These are phyloP conservation scores for Amphiura filiformis DNA, from an alignment of 35 echinoderm and acorn worm species.

Conservation along the genomic window DNA sequence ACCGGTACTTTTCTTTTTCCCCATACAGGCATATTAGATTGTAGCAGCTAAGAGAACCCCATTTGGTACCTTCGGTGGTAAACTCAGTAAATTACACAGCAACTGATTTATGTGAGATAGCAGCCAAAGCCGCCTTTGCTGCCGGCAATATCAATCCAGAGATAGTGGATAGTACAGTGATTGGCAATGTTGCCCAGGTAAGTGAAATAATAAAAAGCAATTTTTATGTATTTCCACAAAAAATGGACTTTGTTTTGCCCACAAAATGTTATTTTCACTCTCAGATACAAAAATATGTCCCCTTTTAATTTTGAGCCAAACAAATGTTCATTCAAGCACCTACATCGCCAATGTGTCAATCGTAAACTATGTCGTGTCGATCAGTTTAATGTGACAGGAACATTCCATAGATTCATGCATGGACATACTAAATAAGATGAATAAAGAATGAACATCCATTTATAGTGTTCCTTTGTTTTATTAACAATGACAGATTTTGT, in stretches of 20 bases:
- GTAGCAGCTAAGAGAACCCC: slow-evolving; percentile 95
- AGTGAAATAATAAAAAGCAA: too few relatives aligned
- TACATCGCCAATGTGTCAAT: too few relatives aligned
- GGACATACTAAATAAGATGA: too few relatives aligned
- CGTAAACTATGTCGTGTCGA: too few relatives aligned
- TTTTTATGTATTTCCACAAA: too few relatives aligned
- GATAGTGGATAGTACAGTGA: slow-evolving; percentile 69
- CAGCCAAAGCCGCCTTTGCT: slow-evolving; percentile 77
- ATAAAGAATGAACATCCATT: too few relatives aligned
- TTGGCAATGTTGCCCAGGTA: slow-evolving; percentile 89
- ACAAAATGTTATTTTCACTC: not conserved
- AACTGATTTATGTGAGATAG: slow-evolving; percentile 83
- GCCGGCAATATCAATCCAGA: slow-evolving; percentile 79
- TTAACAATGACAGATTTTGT: too few relatives aligned
- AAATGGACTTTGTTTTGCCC: not conserved
- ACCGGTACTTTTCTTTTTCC: not conserved
- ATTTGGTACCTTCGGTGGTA: slow-evolving; percentile 93
- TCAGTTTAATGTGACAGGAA: too few relatives aligned
- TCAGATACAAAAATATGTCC: not conserved
- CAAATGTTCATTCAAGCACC: not conserved
- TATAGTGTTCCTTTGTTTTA: too few relatives aligned
- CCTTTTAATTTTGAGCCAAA: too few relatives aligned
- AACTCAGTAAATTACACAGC: slow-evolving; percentile 65
- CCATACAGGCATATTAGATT: slow-evolving; percentile 86
- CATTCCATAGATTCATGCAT: too few relatives aligned